phyloP scores from a whole-genome alignment of 1,140 invertebrate genomes.

The Plutomurus gul region DNA sequence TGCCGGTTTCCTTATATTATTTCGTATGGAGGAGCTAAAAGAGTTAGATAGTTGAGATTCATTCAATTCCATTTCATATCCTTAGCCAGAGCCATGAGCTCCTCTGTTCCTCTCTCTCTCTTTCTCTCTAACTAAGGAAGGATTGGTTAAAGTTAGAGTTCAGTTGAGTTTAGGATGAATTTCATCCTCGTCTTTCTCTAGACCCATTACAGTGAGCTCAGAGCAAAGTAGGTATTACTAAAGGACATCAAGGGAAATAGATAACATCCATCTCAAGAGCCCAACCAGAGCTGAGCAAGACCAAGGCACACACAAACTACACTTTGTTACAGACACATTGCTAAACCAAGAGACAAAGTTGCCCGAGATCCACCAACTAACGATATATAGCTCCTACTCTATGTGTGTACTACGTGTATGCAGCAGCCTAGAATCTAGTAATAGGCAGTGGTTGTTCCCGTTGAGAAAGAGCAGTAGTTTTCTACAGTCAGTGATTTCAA shows the following conservation, averaged over 20 bases:
- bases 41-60: constrained; percentile 22
- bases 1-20: neutral
- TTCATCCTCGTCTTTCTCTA: neutral
- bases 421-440: too few species aligned
- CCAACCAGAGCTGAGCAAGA: neutral
- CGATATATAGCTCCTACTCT: neutral
- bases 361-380: neutral
- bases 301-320: neutral
- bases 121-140: neutral
- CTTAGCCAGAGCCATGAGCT: neutral
- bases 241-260: constrained; percentile 50
- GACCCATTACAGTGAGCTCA: constrained; percentile 36
- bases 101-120: too few species aligned
- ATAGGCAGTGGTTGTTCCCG: neutral
- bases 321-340: neutral
- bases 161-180: constrained; percentile 4
- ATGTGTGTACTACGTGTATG: too few species aligned
- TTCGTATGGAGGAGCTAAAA: neutral
- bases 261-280: constrained; percentile 51
- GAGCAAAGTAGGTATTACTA: constrained; percentile 48
- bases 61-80: constrained; percentile 2
- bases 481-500: neutral
- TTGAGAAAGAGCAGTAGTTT: neutral
- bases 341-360: neutral
- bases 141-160: neutral